These are phyloP conservation scores for Holothuria scabra DNA, from an alignment of 53 echinoderm and acorn worm species.

Conservation along the genomic window DNA sequence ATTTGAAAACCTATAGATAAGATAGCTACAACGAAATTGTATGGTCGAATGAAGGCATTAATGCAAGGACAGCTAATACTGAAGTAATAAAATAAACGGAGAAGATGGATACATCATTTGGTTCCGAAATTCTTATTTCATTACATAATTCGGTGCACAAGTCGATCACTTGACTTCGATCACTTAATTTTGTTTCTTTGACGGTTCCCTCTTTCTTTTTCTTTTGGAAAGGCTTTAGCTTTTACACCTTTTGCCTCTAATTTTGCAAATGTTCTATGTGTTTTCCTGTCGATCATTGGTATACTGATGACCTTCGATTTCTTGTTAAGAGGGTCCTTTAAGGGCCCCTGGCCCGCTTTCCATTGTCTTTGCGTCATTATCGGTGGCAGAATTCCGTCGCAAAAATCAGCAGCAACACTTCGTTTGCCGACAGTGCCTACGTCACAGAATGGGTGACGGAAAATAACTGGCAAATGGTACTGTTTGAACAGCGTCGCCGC, in stretches of 20 bases:
- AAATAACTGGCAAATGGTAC: slow-evolving; percentile 22
- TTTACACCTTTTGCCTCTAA: slow-evolving; percentile 43
- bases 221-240: slow-evolving; percentile 32
- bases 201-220: background rate
- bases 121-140: too few species aligned
- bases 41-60: too few species aligned
- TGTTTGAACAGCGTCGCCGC: slow-evolving; percentile 30
- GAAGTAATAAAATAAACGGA: too few species aligned
- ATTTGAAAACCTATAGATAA: too few species aligned
- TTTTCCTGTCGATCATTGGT: slow-evolving; percentile 20
- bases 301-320: slow-evolving; percentile 44
- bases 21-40: too few species aligned
- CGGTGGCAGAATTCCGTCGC: slow-evolving; percentile 22
- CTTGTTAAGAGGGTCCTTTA: slow-evolving; percentile 14
- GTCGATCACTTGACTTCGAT: too few species aligned
- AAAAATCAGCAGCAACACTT: background rate
- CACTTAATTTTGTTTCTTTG: too few species aligned
- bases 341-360: slow-evolving; percentile 4
- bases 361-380: slow-evolving; percentile 3
- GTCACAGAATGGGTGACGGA: slow-evolving; percentile 32
- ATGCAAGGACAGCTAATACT: too few species aligned
- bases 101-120: too few species aligned
- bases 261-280: background rate
- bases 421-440: background rate
- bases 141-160: too few species aligned